Conservation (phyloP, 2,113 vertebrate genomes). For the Lynx canadensis region DNA sequence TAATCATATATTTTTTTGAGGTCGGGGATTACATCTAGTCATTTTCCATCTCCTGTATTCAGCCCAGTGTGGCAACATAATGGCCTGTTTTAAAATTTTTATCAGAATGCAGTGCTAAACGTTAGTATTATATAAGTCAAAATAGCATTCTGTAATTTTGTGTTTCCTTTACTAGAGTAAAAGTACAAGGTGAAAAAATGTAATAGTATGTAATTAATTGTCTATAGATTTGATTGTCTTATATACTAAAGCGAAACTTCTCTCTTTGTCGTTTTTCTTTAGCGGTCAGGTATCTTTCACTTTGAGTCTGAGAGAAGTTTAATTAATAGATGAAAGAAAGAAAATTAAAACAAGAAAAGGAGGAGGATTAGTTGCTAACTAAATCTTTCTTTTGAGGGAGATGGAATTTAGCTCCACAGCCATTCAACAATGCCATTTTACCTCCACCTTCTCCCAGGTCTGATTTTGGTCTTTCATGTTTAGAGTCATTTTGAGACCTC, state of each 20-base stretch:
- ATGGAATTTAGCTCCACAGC: background rate
- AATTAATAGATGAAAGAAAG: background rate
- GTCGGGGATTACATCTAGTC: background rate
- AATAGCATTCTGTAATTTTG: background rate
- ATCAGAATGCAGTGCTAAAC: background rate
- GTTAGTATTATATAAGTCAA: background rate
- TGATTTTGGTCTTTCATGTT: background rate
- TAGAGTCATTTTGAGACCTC: background rate
- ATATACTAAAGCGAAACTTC: background rate
- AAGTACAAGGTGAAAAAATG: background rate
- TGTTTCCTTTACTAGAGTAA: background rate
- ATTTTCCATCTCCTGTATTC: background rate
- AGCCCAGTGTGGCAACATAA: background rate
- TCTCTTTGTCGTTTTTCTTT: background rate
- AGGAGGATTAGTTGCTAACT: too few relatives aligned
- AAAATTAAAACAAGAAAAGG: background rate
- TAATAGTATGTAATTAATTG: background rate
- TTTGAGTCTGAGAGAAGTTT: background rate
- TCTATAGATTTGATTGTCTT: background rate
- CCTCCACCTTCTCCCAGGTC: background rate
- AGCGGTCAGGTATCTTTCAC: background rate
- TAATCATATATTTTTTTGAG: background rate
- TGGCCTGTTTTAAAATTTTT: background rate
- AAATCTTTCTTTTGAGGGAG: background rate
- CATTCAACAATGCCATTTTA: background rate